Base-by-base conservation (phyloP, 2,797 vertebrate genomes). In the Euthynnus affinis region DNA sequence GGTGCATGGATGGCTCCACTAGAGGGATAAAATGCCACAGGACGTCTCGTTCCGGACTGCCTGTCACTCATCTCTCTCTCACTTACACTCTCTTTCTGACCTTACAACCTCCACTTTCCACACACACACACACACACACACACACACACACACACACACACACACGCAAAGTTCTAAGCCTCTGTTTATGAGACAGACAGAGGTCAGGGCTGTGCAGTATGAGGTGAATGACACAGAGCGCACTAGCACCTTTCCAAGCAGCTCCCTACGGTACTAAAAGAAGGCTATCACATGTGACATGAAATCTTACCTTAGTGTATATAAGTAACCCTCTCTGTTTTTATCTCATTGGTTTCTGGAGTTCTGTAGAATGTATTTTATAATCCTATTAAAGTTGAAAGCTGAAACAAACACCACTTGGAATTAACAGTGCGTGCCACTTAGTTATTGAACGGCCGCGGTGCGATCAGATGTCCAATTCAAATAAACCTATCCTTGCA, bases 401-500 rank as follows among this genome's bases (percentile, higher is more conserved):
- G 77, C 51, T 80, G 74, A 89, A 88, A 84, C 71, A 72, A 86
- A 86, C 81, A 81, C 78, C 83, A 18, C 12, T 67, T 42, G 59
- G 80, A 71, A 73, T 90, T 89, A 92, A 70, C 86, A 62, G 74
- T 48, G 49, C 55, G 4, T 81, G 58, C 63, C 82, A 61, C 18
- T 14, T 60, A 63, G 61, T 84, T 86, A 87, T 48, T 63, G 74
- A 61, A 20, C 18, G 53, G 58, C 74, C 44, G 70, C 32, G 6
- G 48, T 52, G 67, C 52, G 80, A 84, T 90, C 87, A 75, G 62
- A 63, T 90, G 79, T 83, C 88, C 58, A 32, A 29, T 87, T 81
- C 55, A 80, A 84, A 85, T 78, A 9, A 80, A 84, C 64, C 70
- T 79, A 86, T 60, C 90, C 89, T 93, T 89, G 87, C 46, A 18